Conservation (phyloP, 2,888 invertebrate genomes). For the Pilophorus perplexus region DNA sequence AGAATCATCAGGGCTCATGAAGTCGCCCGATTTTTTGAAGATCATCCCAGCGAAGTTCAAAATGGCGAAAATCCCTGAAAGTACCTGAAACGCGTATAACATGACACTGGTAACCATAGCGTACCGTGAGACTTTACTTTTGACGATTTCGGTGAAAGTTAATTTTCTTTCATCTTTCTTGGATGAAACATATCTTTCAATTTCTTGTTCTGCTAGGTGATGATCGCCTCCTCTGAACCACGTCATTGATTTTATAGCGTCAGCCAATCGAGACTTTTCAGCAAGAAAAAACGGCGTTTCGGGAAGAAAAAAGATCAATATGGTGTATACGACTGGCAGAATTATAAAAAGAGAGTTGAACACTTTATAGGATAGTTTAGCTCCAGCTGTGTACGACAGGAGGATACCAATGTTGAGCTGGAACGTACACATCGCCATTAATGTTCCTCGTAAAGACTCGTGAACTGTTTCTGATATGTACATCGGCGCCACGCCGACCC, state of each 20-base stretch:
- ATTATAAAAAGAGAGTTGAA: constrained; percentile 22
- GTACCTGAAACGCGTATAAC: background rate
- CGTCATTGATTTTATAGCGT: background rate
- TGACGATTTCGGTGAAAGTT: background rate
- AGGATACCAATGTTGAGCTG: constrained; percentile 12
- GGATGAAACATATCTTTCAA: background rate
- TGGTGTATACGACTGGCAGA: background rate
- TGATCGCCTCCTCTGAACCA: constrained; percentile 12
- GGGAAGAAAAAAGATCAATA: background rate
- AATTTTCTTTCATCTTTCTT: too few relatives aligned
- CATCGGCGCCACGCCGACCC: constrained; percentile 3
- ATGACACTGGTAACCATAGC: background rate
- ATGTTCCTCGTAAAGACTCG: constrained; percentile 19
- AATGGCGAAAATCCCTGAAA: constrained; percentile 11
- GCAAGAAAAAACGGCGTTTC: constrained; percentile 16
- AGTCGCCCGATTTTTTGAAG: constrained; percentile 19
- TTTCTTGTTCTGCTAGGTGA: background rate
- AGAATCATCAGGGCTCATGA: constrained; percentile 22
- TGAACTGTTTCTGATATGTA: constrained; percentile 24
- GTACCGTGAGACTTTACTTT: background rate
- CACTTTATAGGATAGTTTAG: background rate
- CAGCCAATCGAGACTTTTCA: background rate
- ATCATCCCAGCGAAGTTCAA: constrained; percentile 7
- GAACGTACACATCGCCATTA: constrained; percentile 3
- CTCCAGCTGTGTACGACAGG: background rate